phyloP scores from a whole-genome alignment of 2,888 invertebrate species.

The Pachycephus smyrnensis region DNA sequence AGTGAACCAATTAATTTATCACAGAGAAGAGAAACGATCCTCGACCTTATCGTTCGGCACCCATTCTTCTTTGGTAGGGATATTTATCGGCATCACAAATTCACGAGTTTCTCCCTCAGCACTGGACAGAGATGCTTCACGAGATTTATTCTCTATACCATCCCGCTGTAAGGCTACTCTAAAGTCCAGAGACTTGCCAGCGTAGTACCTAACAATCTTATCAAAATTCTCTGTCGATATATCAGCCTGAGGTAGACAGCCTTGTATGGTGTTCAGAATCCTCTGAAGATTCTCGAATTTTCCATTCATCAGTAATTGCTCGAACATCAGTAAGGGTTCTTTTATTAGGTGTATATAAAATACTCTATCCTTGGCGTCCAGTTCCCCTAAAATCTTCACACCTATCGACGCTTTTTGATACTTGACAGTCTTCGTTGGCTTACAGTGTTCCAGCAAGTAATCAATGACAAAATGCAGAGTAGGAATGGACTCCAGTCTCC shows the following conservation, averaged over 20 bases:
- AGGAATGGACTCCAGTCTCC: conserved; percentile 73
- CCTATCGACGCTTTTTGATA: conserved; percentile 77
- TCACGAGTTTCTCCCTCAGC: conserved; percentile 65
- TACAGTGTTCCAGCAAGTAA: conserved; percentile 71
- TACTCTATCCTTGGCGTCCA: conserved; percentile 71
- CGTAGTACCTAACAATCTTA: conserved; percentile 78
- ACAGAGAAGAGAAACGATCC: conserved; percentile 4
- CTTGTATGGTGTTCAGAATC: conserved; percentile 73
- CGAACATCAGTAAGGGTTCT: conserved; percentile 82
- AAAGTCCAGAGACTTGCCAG: conserved; percentile 84
- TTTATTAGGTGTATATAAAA: conserved; percentile 75
- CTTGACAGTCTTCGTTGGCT: conserved; percentile 63
- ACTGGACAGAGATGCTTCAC: conserved; percentile 46
- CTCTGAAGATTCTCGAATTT: conserved; percentile 77
- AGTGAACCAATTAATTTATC: background rate
- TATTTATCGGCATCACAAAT: conserved; percentile 82
- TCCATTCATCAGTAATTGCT: conserved; percentile 89
- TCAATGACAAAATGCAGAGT: conserved; percentile 75
- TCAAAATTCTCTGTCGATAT: conserved; percentile 76
- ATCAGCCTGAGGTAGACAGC: conserved; percentile 58
- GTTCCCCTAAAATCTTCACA: conserved; percentile 75
- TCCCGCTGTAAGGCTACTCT: conserved; percentile 67
- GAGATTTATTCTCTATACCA: conserved; percentile 49
- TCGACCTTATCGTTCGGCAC: conserved; percentile 76
- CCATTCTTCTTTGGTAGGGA: conserved; percentile 86